Conservation (phyloP, 2,888 invertebrate genomes). For the Mesorhabditis spiculigera region DNA sequence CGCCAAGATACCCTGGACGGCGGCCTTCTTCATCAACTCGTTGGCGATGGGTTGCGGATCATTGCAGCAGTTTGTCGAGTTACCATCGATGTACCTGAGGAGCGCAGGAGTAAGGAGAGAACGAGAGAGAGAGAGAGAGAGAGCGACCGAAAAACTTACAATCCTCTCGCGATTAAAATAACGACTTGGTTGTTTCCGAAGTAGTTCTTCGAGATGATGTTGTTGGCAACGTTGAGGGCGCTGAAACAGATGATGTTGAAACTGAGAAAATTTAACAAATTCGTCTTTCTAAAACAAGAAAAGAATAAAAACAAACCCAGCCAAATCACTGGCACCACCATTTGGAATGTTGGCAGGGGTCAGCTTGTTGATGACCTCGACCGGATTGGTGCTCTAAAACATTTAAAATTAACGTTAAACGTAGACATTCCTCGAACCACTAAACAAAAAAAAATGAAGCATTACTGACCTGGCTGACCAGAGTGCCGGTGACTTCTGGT, state of each 20-base stretch:
- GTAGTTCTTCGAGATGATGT: not conserved
- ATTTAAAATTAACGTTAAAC: not conserved
- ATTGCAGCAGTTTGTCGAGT: not conserved
- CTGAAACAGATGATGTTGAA: not conserved
- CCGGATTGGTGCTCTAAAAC: not conserved
- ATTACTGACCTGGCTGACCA: not conserved
- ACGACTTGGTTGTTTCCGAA: not conserved
- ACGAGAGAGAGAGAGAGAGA: too few species aligned
- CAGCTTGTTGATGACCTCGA: not conserved
- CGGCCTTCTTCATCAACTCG: not conserved
- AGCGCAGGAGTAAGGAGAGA: not conserved
- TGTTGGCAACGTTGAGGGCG: not conserved
- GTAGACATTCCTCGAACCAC: not conserved
- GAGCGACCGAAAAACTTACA: not conserved
- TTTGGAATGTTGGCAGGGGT: not conserved
- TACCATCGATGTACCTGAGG: not conserved
- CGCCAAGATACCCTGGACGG: not conserved
- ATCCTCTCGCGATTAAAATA: not conserved
- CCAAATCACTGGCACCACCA: slow-evolving; percentile 3
- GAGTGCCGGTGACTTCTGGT: not conserved
- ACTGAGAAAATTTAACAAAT: not conserved
- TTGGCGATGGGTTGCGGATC: not conserved
- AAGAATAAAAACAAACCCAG: not conserved
- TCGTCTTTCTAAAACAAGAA: not conserved
- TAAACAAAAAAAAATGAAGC: not conserved